phyloP scores from a whole-genome alignment of 2,113 vertebrate species.

The Ornithorhynchus anatinus region DNA sequence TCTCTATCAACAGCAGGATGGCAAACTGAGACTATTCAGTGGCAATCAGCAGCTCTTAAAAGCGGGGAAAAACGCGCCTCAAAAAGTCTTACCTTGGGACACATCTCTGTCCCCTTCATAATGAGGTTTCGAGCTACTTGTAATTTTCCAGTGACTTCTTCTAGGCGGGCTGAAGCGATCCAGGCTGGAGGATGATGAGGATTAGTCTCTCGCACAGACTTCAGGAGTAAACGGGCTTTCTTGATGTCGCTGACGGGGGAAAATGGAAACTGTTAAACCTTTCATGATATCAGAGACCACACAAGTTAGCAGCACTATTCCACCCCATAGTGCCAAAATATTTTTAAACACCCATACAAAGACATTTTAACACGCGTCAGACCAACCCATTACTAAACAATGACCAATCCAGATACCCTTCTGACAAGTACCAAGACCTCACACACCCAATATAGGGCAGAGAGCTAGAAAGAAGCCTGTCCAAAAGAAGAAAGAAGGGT shows the following conservation, averaged over 20 bases:
- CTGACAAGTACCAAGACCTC: too few species aligned
- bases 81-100: conserved; percentile 85
- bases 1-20: too few species aligned
- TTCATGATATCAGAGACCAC: not conserved
- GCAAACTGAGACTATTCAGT: too few species aligned
- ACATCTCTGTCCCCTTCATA: conserved; percentile 99
- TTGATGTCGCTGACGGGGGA: conserved; percentile 88
- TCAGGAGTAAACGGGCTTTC: conserved; percentile 93
- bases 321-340: not conserved
- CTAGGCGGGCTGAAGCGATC: conserved; percentile 95
- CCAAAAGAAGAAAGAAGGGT: too few species aligned
- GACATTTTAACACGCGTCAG: not conserved
- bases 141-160: conserved; percentile 96
- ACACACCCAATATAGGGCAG: too few species aligned
- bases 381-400: too few species aligned
- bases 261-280: not conserved
- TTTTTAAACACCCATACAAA: not conserved
- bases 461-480: too few species aligned
- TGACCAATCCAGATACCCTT: too few species aligned
- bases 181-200: conserved; percentile 97
- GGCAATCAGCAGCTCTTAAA: too few species aligned
- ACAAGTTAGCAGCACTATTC: not conserved
- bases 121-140: conserved; percentile 97
- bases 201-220: conserved; percentile 97
- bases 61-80: not conserved